Evolutionary conservation across 2,113 vertebrate species (phyloP).

Genomic region (Delphinus delphis): DNA sequence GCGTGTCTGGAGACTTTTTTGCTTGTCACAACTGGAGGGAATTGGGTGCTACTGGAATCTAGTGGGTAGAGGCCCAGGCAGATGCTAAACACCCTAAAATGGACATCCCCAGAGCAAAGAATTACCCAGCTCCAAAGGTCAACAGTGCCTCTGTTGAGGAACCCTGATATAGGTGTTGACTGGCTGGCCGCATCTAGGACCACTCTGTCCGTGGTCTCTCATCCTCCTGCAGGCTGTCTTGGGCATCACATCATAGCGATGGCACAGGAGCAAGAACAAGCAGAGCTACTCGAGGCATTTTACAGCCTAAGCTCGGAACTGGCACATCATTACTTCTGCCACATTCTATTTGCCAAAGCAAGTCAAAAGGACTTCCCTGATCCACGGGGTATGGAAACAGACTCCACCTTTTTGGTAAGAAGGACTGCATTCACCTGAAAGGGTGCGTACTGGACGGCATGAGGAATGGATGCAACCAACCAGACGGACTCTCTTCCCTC

Average conservation of each 20-base stretch:
- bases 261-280: not conserved
- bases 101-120: not conserved
- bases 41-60: not conserved
- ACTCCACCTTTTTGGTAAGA: not conserved
- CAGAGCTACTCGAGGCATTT: not conserved
- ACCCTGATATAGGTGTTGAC: not conserved
- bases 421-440: not conserved
- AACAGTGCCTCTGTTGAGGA: not conserved
- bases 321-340: not conserved
- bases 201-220: not conserved
- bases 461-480: not conserved
- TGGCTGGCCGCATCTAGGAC: not conserved
- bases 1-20: not conserved
- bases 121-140: not conserved
- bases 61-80: not conserved
- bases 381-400: not conserved
- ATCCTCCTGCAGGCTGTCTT: not conserved
- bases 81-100: not conserved
- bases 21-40: not conserved
- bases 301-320: not conserved
- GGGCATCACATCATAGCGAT: not conserved
- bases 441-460: not conserved
- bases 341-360: not conserved
- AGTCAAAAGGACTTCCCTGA: not conserved
- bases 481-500: not conserved